A percentile compares a stretch with the other conserved stretches of the same genome.
phyloP scores from a whole-genome alignment of 2,888 invertebrate genomes.

The Nomada goodeniana region DNA sequence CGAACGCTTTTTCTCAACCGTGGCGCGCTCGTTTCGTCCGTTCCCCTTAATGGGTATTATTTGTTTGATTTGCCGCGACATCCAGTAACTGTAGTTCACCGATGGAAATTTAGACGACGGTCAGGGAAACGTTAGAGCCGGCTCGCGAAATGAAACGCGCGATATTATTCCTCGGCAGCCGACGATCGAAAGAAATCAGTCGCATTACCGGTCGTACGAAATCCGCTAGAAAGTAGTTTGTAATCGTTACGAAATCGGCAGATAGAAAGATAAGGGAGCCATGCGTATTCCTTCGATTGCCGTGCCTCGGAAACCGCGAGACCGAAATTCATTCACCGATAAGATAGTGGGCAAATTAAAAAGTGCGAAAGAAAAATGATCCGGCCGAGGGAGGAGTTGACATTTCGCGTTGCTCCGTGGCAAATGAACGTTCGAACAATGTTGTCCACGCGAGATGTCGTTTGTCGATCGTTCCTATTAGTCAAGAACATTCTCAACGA shows the following conservation, averaged over 20 bases:
- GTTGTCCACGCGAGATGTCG: neutral
- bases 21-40: neutral
- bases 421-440: slow-evolving; percentile 24
- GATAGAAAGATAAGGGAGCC: slow-evolving; percentile 62
- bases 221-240: slow-evolving; percentile 39
- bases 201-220: neutral
- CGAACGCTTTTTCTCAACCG: neutral
- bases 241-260: slow-evolving; percentile 45
- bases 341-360: slow-evolving; percentile 72
- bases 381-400: slow-evolving; percentile 19
- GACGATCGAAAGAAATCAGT: neutral
- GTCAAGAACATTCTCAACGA: neutral
- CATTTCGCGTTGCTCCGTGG: slow-evolving; percentile 36
- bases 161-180: too few species aligned
- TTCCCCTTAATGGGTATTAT: neutral
- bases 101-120: too few species aligned
- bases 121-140: too few species aligned
- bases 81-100: too few species aligned
- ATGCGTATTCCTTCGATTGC: slow-evolving; percentile 51
- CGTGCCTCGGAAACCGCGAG: slow-evolving; percentile 68
- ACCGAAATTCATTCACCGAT: slow-evolving; percentile 66
- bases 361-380: slow-evolving; percentile 32
- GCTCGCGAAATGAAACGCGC: too few species aligned
- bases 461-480: neutral
- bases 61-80: neutral